Base-by-base conservation (phyloP, 1,140 invertebrate genomes). In the Trinorchestia longiramus region DNA sequence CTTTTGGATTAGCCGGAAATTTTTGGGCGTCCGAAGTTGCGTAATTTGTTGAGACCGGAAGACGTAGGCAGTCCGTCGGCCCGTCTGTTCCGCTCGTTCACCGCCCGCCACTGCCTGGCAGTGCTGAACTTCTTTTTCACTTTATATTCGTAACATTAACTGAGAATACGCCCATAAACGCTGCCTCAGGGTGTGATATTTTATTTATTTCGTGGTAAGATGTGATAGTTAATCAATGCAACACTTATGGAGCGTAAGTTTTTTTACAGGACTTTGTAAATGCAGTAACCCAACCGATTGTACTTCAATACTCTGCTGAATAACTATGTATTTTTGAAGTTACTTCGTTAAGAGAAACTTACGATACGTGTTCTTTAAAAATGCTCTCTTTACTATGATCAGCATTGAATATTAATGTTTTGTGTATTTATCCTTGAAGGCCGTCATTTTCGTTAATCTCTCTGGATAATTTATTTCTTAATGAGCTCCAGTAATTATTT, bases 1-100 rank as follows among this genome's bases (percentile, higher is more conserved):
- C 88, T 44, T 91, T 91, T 91, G 4, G 88, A 91, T 44, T 91
- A 43, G 88, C 88, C 88, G 88, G 88, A 91, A 91, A 91, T 43
- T 91, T 91, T 91, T 4, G 88, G 62, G 41, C 88, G 41, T 91
- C 88, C 88, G 88, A 43, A 43, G 43, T 42, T 44, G 88, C 88
- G 28, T 91, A 91, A 91, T 91, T 91, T 91, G 88, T 91, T 42
- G 88, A 91, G 88, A 91, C 88, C 88, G 88, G 88, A 91, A 91
- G 88, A 91, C 41, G 19, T 3, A 0, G 88, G 41, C 88, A 91
- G 41, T 91, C 88, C 41, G 88, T 91, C 62, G 62, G 62, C 62
- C 88, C 88, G 88, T 91, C 88, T 42, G 88, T 91, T 77, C 62
- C 62, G 62, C 88, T 91, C 88, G 19, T 3, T 15, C 88, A 41